Evolutionary conservation across 1,140 invertebrate species (phyloP).

Genomic region (Dendroctonus ponderosae): DNA sequence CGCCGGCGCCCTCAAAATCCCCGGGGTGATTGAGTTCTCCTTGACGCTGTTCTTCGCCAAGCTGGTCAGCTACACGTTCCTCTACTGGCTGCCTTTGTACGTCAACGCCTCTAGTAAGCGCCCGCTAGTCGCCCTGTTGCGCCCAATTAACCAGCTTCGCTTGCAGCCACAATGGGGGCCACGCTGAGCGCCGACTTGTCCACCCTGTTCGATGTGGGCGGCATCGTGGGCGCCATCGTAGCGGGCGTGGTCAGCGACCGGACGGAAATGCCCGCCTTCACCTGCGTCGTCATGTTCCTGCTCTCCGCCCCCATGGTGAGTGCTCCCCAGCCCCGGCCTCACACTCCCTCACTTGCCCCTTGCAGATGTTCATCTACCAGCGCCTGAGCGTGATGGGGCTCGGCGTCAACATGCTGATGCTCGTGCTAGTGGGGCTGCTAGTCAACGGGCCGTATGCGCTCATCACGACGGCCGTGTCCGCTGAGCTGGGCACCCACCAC

Average conservation of each 20-base stretch:
- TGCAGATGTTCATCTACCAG: constrained; percentile 78
- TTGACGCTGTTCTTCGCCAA: constrained; percentile 96
- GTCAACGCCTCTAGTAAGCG: constrained; percentile 80
- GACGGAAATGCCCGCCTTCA: constrained; percentile 78
- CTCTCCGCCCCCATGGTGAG: constrained; percentile 80
- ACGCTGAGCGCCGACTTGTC: constrained; percentile 79
- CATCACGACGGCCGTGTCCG: constrained; percentile 94
- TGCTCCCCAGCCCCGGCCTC: neutral
- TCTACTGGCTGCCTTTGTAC: constrained; percentile 94
- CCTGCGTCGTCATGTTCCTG: constrained; percentile 80
- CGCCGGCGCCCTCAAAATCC: constrained; percentile 74
- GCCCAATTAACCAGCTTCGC: constrained; percentile 16
- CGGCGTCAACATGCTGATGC: constrained; percentile 64
- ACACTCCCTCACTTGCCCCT: constrained; percentile 1
- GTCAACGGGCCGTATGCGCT: constrained; percentile 95
- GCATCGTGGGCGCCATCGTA: constrained; percentile 82
- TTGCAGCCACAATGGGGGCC: constrained; percentile 68
- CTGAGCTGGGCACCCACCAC: constrained; percentile 88
- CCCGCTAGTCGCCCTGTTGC: neutral
- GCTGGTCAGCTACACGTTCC: constrained; percentile 94
- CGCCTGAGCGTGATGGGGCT: constrained; percentile 64
- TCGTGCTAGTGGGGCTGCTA: constrained; percentile 75
- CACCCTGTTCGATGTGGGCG: constrained; percentile 88
- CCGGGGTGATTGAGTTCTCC: constrained; percentile 94
- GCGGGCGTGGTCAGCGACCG: constrained; percentile 85